These are phyloP conservation scores for Ibidorhyncha struthersii DNA, from an alignment of 2,113 vertebrate genomes.

Conservation along the genomic window DNA sequence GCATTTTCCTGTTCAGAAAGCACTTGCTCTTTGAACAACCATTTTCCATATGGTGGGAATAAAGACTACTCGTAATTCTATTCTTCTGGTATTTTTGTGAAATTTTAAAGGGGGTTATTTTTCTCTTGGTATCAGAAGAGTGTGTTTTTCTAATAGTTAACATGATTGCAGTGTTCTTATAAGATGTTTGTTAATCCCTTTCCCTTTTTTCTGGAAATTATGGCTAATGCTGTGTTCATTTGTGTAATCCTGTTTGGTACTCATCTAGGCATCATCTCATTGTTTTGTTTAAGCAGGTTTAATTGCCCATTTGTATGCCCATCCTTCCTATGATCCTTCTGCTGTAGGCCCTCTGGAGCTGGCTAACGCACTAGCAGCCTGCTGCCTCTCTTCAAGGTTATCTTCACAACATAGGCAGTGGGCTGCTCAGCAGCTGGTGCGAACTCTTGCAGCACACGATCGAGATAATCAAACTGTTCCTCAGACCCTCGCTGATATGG, in stretches of 20 bases:
- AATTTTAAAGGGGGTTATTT: background rate
- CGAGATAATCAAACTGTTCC: constrained; percentile 92
- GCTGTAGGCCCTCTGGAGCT: constrained; percentile 98
- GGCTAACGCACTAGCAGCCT: constrained; percentile 96
- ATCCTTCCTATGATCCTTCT: constrained; percentile 90
- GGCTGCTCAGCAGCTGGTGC: constrained; percentile 96
- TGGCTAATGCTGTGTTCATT: constrained; percentile 54
- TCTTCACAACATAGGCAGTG: constrained; percentile 98
- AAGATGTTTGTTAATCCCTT: constrained; percentile 8
- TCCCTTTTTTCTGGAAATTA: constrained; percentile 23
- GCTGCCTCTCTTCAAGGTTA: constrained; percentile 95
- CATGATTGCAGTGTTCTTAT: background rate
- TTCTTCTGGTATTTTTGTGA: background rate
- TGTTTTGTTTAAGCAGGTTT: constrained; percentile 90
- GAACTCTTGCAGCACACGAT: constrained; percentile 94
- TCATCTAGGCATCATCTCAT: constrained; percentile 77
- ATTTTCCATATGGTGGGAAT: background rate
- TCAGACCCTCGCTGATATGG: constrained; percentile 95
- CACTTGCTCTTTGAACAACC: background rate
- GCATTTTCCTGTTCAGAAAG: background rate
- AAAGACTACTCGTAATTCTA: background rate
- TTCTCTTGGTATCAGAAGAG: background rate
- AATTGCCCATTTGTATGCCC: constrained; percentile 91
- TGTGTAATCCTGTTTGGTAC: constrained; percentile 55
- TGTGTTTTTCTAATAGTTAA: background rate